Base-by-base conservation (phyloP, 2,113 vertebrate genomes). In the Brachirus orientalis region DNA sequence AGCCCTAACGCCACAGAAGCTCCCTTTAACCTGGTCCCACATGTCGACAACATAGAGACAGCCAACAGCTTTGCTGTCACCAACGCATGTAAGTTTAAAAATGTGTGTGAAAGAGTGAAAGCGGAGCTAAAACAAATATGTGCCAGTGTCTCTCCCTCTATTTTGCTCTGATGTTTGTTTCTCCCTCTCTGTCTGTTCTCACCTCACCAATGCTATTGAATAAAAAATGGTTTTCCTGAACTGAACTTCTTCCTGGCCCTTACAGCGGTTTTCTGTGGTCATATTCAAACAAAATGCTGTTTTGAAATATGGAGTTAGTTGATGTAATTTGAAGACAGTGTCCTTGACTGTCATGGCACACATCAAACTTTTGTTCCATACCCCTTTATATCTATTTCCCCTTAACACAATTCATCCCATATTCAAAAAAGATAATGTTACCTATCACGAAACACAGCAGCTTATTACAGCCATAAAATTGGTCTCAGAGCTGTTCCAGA, bases 41-140 rank as follows among this genome's bases (percentile, higher is more conserved):
- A 99, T 43, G 98, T 99, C 75, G 97, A 99, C 94, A 99, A 99
- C 94, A 99, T 99, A 81, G 97, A 99, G 91, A 98, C 97, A 40
- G 96, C 98, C 91, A 99, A 98, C 95, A 99, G 98, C 93, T 99
- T 99, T 33, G 97, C 97, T 72, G 97, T 99, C 84, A 99, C 98
- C 90, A 99, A 99, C 86, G 98, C 98, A 92, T 99, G 98, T 99
- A 94, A 99, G 98, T 98, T 93, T 9, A 67, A 88, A 40, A 61
- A 10, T 14, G 10, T 58, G 22, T 53, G 2, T 18, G 48, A 50
- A n/a, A n/a, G 18, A 51, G 28, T 33, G 19, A 52, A 28, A 66
- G 48, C 13, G 2, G 44, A 8, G 5, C n/a, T 20, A 9, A 45
- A 62, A 54, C 10, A 58, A 45, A 53, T 17, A n/a, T 3, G 16